Base-by-base conservation (phyloP, 2,797 vertebrate species). In the Leuciscus waleckii region DNA sequence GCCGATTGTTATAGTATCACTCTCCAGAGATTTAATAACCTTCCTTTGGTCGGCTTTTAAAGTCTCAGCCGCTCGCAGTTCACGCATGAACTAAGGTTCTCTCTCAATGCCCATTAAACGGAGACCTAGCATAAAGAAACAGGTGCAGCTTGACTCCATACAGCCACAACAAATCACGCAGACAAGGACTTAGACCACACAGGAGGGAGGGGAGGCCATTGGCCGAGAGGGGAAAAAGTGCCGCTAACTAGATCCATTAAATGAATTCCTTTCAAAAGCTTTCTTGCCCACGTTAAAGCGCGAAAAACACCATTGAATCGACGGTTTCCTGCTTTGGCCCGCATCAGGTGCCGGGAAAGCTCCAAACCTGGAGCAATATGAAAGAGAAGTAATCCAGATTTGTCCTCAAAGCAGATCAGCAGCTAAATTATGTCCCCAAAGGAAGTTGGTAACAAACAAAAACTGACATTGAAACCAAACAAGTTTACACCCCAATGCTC, bases 111-210 rank as follows among this genome's bases (percentile, higher is more conserved):
- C 61, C 41, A 87, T 89, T 90, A 78, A 89, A 81, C 41, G 13
- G 43, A 49, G 71, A 71, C 54, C 76, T 79, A 39, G 79, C 65
- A 85, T 84, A 87, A 88, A 88, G 87, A 74, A 79, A 85, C 88
- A 92, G 88, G 89, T 91, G 88, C 89, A 87, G 82, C 88, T 85
- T 67, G 73, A 79, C 76, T 79, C 69, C 83, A 69, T 81, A 79
- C 67, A 84, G 75, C 81, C 75, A 82, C 83, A 87, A 90, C 90
- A 90, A 92, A 90, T 90, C 88, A 89, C 71, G 0, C 73, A 81
- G 82, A 90, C 88, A 90, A 90, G 79, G 90, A 35, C 35, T 35
- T 35, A 35, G 35, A 89, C 87, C 88, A 89, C 89, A 90, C 88
- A 90, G 63, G 69, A 70, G 81, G 82, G 85, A 58, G 81, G 70